Base-by-base conservation (phyloP, 2,888 invertebrate species). In the Balanococcus diminutus region DNA sequence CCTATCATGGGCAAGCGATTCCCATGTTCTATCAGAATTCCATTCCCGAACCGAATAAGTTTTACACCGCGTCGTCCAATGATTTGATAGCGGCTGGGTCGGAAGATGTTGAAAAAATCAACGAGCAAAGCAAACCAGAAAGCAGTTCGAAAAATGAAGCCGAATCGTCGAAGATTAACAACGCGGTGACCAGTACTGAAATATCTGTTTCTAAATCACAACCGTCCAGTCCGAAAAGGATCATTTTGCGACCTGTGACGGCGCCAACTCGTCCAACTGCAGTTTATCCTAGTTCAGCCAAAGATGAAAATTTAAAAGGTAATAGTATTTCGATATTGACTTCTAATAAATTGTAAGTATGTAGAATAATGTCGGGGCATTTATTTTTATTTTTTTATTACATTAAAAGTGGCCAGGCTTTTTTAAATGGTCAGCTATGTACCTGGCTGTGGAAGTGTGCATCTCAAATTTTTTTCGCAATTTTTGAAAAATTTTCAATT, bases 41-140 rank as follows among this genome's bases (percentile, higher is more conserved):
- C 3, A 36, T 19, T 19, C 75, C n/a, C 3, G 75, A 19, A 36
- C 32, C 36, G 3, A 36, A 36, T 79, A 79, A 36, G 9, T 79
- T 79, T 25, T 79, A 79, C 36, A 6, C n/a, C 1, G 16, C 31
- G 28, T 28, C 22, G 16, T 2, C 31, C 32, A 67, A 36, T 16
- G 84, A 84, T 39, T 36, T 84, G 11, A 6, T 42, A 1, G 25
- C 32, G 2, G 31, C 84, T 4, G 84, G 61, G 0, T 84, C 84
- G n/a, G 84, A 84, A 36, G 72, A 84, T 39, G 32, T 84, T 31
- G 67, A 84, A 67, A 84, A 84, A 36, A 32, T 67, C 22, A 36
- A 16, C 32, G 36, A 84, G 32, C 81, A 0, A 3, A 39, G 8
- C 14, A 36, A 36, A 39, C 72, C 36, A 22, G 39, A 16, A 19